These are phyloP conservation scores for Nyctibius bracteatus DNA, from an alignment of 2,113 vertebrate genomes.

Conservation along the genomic window DNA sequence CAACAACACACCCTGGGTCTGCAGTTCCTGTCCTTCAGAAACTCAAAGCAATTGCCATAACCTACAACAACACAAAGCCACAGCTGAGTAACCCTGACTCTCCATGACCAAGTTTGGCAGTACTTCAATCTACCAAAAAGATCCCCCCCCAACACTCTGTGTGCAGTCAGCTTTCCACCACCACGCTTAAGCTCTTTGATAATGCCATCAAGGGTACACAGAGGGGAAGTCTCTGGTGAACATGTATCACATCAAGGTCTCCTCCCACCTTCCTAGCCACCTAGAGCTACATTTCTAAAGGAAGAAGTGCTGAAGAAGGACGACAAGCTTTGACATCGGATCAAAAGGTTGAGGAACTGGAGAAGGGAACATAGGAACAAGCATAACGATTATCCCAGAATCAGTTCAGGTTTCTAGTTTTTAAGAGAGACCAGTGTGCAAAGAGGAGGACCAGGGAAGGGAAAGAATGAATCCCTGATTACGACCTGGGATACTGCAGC, in stretches of 20 bases:
- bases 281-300: not conserved
- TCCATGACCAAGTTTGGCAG: not conserved
- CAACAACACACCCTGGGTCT: not conserved
- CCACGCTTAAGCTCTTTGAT: not conserved
- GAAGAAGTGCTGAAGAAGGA: not conserved
- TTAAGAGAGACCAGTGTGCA: rapidly evolving
- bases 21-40: slow-evolving; percentile 8
- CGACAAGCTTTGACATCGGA: not conserved
- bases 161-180: not conserved
- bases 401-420: not conserved
- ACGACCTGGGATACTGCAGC: not conserved
- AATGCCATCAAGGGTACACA: not conserved
- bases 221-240: not conserved
- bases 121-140: not conserved
- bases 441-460: not conserved
- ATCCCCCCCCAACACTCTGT: not conserved
- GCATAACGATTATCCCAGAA: not conserved
- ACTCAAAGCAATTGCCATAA: not conserved
- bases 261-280: not conserved
- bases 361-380: not conserved
- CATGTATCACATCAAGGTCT: not conserved
- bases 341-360: not conserved
- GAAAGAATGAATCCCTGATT: not conserved
- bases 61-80: not conserved
- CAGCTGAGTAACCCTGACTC: not conserved